Conservation (phyloP, 2,888 invertebrate genomes). For the Lasioglossum oenotherae region DNA sequence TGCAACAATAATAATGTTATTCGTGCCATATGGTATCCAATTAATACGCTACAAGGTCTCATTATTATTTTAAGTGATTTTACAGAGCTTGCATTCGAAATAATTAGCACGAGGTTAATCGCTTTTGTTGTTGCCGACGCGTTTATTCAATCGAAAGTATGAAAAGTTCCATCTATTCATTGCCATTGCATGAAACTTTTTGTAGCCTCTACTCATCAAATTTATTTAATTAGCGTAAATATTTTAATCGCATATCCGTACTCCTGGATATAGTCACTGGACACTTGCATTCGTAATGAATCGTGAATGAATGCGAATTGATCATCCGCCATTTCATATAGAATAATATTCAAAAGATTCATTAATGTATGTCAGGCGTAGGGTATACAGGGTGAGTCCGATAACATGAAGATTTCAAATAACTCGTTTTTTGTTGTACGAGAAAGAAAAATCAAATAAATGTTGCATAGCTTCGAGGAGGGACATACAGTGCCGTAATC, state of each 20-base stretch:
- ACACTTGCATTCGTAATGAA: neutral
- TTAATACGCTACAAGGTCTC: conserved; percentile 63
- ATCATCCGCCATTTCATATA: neutral
- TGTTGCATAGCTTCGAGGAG: too few species aligned
- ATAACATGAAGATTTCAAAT: too few species aligned
- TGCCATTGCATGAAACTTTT: neutral
- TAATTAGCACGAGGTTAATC: conserved; percentile 44
- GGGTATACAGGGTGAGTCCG: too few species aligned
- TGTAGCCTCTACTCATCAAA: neutral
- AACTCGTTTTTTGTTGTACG: too few species aligned
- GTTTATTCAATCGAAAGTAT: neutral
- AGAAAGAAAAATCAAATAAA: too few species aligned
- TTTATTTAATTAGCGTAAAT: neutral
- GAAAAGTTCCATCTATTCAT: neutral
- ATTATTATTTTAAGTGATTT: conserved; percentile 61
- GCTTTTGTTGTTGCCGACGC: conserved; percentile 10
- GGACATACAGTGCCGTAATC: too few species aligned
- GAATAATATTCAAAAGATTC: neutral
- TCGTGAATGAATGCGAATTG: neutral
- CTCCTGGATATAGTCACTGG: neutral
- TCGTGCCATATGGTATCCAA: conserved; percentile 28
- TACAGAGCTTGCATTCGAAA: conserved; percentile 65
- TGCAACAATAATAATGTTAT: conserved; percentile 25
- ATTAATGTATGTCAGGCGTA: neutral
- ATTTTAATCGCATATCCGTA: neutral